Evolutionary conservation across 2,888 invertebrate species (phyloP), one percentile per base, ranked within the genome.

Genomic region (Lamellibrachia columna): DNA sequence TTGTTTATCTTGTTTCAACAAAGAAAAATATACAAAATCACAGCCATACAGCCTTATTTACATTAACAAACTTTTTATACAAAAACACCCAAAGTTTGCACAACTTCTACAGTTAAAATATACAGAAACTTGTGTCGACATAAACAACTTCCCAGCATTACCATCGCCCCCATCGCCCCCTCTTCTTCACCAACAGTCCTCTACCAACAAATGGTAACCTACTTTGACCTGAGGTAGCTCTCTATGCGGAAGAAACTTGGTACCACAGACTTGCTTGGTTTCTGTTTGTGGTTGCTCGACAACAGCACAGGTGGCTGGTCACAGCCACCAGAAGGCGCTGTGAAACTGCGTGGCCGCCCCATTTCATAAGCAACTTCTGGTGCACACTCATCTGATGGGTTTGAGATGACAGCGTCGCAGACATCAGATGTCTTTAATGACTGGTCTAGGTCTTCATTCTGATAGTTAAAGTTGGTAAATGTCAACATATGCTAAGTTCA

Each of bases 211-310:
- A 55, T 55, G 3, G 55, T 55, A 9, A 55, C 55, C 55, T 55
- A 75, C 75, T 75, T 75, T 75, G 75, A 75, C 75, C 75, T 75
- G 75, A 75, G 75, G 22, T 75, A 75, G n/a, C 75, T 75, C 75
- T 75, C 75, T 75, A 75, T 75, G 22, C 75, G 75, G 22, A 75
- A 75, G 75, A 75, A 75, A 15, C 75, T n/a, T 15, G 75, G 75
- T n/a, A 75, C 22, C 75, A 75, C 75, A 3, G 22, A 75, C 75
- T 75, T 75, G 75, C 75, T 75, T n/a, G 75, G 22, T n/a, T 75
- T 75, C 75, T 75, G 75, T 22, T 75, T 75, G 22, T 75, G 75
- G 6, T 75, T 11, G 22, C 3, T 75, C 75, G 75, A 15, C 75
- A 22, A 75, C 75, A 22, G 22, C 75, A 15, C 22, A 15, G 75